These are phyloP conservation scores for Dorcus parallelipipedus DNA, from an alignment of 2,888 invertebrate genomes.

Conservation along the genomic window DNA sequence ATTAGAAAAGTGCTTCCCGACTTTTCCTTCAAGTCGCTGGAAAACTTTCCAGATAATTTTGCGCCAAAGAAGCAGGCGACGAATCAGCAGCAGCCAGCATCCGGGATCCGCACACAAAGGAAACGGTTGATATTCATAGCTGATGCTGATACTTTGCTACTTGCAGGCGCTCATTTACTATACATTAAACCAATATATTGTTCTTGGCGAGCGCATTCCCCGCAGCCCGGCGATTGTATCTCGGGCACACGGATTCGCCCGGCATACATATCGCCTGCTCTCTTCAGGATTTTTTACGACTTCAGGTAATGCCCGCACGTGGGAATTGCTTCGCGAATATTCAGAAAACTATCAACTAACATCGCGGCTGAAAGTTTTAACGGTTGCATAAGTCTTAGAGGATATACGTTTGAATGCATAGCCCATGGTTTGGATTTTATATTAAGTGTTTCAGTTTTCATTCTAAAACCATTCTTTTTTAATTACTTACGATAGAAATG, in stretches of 20 bases:
- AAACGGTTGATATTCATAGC: conserved; percentile 30
- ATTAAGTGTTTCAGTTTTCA: too few species aligned
- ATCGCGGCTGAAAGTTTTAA: not conserved
- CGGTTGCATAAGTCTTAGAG: too few species aligned
- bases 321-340: conserved; percentile 39
- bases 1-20: not conserved
- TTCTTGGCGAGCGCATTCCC: conserved; percentile 1
- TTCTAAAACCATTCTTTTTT: too few species aligned
- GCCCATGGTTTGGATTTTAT: too few species aligned
- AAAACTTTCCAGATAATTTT: not conserved
- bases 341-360: conserved; percentile 30
- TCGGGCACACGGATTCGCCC: conserved; percentile 41
- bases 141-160: conserved; percentile 25
- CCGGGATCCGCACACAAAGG: conserved; percentile 11
- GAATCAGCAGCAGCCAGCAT: not conserved
- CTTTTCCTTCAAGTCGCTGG: not conserved
- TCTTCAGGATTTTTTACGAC: conserved; percentile 43
- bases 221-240: conserved; percentile 43
- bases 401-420: too few species aligned
- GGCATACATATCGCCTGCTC: conserved; percentile 44
- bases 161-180: conserved; percentile 29
- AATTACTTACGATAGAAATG: too few species aligned
- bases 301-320: conserved; percentile 46
- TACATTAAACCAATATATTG: conserved; percentile 31
- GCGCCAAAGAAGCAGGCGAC: not conserved